Evolutionary conservation across 2,113 vertebrate genomes (phyloP).

Genomic region (Leucoraja erinaceus): DNA sequence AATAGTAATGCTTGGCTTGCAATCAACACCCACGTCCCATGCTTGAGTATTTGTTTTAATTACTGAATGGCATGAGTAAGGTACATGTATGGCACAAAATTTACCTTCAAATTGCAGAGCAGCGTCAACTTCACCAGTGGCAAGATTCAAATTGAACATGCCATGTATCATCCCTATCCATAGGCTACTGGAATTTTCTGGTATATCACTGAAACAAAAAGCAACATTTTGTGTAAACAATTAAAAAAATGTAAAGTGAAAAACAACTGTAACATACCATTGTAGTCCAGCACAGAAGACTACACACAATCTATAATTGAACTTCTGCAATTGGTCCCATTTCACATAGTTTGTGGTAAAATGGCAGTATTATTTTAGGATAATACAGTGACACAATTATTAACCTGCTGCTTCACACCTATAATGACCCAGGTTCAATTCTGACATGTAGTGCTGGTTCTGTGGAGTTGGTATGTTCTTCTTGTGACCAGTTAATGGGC

Average conservation of each 20-base stretch:
- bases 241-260: not conserved
- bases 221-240: not conserved
- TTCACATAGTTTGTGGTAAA: not conserved
- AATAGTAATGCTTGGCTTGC: no score
- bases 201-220: conserved; percentile 43
- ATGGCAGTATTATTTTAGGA: not conserved
- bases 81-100: not conserved
- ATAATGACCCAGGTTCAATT: no score
- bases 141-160: conserved; percentile 67
- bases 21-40: no score
- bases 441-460: no score
- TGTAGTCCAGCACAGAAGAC: not conserved
- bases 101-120: conserved; percentile 65
- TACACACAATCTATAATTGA: not conserved
- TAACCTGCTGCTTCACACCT: no score
- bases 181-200: conserved; percentile 50
- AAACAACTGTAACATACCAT: not conserved
- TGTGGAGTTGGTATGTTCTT: no score
- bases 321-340: not conserved
- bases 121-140: conserved; percentile 65
- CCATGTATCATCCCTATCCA: conserved; percentile 73
- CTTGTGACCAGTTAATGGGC: no score
- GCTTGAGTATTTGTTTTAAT: not conserved
- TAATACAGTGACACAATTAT: no score
- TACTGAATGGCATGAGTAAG: not conserved